Conservation (phyloP, 1,140 invertebrate genomes). For the Steinernema feltiae region DNA sequence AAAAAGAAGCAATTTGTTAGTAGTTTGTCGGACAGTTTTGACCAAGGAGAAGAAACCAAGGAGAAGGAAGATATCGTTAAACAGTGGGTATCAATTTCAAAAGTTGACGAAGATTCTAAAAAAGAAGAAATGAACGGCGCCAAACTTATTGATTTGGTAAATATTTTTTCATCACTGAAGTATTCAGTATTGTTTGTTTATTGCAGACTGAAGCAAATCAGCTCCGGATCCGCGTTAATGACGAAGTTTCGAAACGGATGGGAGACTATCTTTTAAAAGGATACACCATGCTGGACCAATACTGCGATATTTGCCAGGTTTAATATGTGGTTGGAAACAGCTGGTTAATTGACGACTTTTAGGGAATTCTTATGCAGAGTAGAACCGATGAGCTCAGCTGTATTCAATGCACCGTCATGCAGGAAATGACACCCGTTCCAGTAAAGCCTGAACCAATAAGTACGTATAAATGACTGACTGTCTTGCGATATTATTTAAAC, state of each 20-base stretch:
- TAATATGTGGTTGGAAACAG: not conserved
- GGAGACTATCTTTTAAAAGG: slow-evolving; percentile 30
- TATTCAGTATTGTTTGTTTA: not conserved
- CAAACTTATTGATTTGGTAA: not conserved
- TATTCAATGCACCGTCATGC: slow-evolving; percentile 22
- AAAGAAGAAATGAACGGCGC: not conserved
- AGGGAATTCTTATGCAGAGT: slow-evolving; percentile 36
- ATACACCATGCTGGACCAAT: slow-evolving; percentile 33
- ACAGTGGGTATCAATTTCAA: not conserved
- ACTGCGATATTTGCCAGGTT: slow-evolving; percentile 29
- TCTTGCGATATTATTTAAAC: not conserved
- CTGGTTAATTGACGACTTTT: slow-evolving; percentile 9
- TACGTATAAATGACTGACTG: not conserved
- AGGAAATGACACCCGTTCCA: not conserved
- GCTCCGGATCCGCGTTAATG: not conserved
- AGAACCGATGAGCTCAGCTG: slow-evolving; percentile 15
- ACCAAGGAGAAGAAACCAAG: not conserved
- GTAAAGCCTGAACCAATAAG: not conserved
- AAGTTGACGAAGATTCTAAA: no score
- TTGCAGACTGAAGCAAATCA: not conserved
- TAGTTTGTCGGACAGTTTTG: no score
- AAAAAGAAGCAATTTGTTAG: not conserved
- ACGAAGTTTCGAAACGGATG: slow-evolving; percentile 34
- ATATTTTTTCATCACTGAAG: not conserved
- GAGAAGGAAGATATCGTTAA: not conserved